Evolutionary conservation across 2,797 vertebrate species (phyloP), one percentile per base, ranked within the genome.

Genomic region (Taeniopygia guttata): DNA sequence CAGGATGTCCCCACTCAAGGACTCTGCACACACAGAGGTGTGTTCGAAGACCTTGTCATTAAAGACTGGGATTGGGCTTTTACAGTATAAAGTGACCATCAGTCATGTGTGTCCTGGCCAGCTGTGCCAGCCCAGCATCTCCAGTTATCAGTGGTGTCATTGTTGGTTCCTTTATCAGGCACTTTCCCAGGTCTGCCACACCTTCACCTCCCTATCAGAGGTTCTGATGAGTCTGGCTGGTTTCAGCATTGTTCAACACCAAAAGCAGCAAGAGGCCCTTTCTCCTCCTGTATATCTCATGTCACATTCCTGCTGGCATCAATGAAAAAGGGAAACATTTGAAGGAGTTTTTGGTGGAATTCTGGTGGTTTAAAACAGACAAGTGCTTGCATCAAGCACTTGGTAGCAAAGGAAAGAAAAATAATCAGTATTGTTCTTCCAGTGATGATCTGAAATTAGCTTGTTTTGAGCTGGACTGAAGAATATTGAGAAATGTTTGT

Each of bases 41-140:
- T 85, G 40, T 38, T 49, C 32, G 21, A 22, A 67, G 22, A 18
- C 38, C 8, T 58, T 59, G 32, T 38, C 46, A 36, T 16, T 49
- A 7, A 14, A 32, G 6, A 22, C 21, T 43, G 17, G 32, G 15
- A 26, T 17, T 36, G 45, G 45, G 54, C 10, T 84, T 59, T 32
- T n/a, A 3, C 3, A 22, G 70, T 6, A 42, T 10, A 9, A n/a
- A 46, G 18, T 32, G 52, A 4, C 30, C 6, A 0, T 45, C 38
- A 67, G 54, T 23, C 51, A 1, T 6, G 20, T 49, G 36, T 74
- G 36, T 58, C 70, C 52, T 66, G 82, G 32, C 32, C 60, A 84
- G 17, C 60, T 49, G 36, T 34, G 52, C 14, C 52, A 66, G 43
- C 43, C 55, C 45, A 49, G 23, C 72, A 45, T 11, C 54, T 52